These are phyloP conservation scores for Rhodeus uyekii DNA, from an alignment of 2,797 vertebrate species.

Conservation along the genomic window DNA sequence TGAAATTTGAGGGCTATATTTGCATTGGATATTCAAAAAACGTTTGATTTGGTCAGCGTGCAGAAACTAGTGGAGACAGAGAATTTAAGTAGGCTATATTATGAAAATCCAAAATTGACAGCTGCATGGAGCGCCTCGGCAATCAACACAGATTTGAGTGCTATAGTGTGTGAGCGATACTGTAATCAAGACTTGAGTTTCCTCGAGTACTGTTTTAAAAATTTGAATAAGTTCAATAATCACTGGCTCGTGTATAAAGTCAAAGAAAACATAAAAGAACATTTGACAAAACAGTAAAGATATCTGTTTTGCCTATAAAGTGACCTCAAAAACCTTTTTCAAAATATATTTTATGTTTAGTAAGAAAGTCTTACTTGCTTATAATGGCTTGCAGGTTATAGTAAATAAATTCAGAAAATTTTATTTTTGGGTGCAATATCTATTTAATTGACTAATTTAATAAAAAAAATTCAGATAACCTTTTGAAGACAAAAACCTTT, in stretches of 20 bases:
- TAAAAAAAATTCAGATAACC: neutral
- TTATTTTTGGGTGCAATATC: neutral
- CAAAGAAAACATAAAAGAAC: neutral
- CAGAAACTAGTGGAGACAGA: neutral
- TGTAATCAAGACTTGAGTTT: slow-evolving; percentile 31
- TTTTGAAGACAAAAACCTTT: no score
- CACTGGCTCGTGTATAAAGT: neutral
- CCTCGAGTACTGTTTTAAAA: slow-evolving; percentile 12
- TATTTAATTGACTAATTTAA: neutral
- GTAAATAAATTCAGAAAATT: neutral
- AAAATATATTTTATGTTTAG: no score
- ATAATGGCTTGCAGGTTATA: neutral
- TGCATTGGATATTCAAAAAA: slow-evolving; percentile 23
- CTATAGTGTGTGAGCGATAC: neutral
- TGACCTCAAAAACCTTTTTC: neutral
- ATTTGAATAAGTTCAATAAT: slow-evolving; percentile 11
- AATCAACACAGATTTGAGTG: slow-evolving; percentile 27
- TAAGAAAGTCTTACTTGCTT: neutral
- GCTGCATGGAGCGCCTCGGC: slow-evolving; percentile 27
- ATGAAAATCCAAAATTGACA: slow-evolving; percentile 4
- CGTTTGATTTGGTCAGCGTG: slow-evolving; percentile 29
- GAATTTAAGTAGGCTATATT: slow-evolving; percentile 23
- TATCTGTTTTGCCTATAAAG: neutral
- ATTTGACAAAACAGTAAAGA: no score
- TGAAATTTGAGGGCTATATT: slow-evolving; percentile 5